Evolutionary conservation across 1,140 invertebrate genomes (phyloP).

Genomic region (Ectropis grisescens): DNA sequence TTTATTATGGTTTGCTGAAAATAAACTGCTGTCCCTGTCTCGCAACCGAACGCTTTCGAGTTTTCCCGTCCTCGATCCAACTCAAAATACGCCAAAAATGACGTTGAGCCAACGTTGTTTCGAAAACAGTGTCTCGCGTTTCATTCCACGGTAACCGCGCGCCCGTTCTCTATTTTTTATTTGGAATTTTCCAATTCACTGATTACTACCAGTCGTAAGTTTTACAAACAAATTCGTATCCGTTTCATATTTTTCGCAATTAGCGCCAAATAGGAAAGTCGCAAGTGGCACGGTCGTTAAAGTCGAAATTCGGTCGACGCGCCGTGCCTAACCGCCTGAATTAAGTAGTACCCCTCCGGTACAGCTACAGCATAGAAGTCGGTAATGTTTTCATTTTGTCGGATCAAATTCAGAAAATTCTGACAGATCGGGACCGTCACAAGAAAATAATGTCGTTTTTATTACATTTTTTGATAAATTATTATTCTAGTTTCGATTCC

Average conservation of each 20-base stretch:
- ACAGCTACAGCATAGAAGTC: too few species aligned
- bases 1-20: constrained; percentile 30
- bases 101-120: constrained; percentile 60
- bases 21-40: constrained; percentile 33
- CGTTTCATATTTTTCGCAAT: constrained; percentile 55
- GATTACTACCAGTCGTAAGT: constrained; percentile 48
- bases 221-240: constrained; percentile 61
- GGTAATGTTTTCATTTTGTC: too few species aligned
- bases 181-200: constrained; percentile 62
- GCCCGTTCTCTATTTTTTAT: constrained; percentile 43
- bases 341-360: constrained; percentile 6
- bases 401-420: constrained; percentile 56
- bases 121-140: constrained; percentile 65
- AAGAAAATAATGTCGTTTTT: constrained; percentile 68
- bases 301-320: constrained; percentile 31
- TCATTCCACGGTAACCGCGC: constrained; percentile 44
- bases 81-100: constrained; percentile 70
- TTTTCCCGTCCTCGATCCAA: constrained; percentile 64
- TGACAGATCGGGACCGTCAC: constrained; percentile 61
- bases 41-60: constrained; percentile 61
- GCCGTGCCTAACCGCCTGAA: constrained; percentile 29
- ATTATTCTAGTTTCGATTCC: constrained; percentile 60
- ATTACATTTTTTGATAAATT: constrained; percentile 71
- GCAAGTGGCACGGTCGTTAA: constrained; percentile 36
- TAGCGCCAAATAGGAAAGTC: constrained; percentile 63